These are phyloP conservation scores for Antheraea mylitta DNA, from an alignment of 1,140 invertebrate species.

Conservation along the genomic window DNA sequence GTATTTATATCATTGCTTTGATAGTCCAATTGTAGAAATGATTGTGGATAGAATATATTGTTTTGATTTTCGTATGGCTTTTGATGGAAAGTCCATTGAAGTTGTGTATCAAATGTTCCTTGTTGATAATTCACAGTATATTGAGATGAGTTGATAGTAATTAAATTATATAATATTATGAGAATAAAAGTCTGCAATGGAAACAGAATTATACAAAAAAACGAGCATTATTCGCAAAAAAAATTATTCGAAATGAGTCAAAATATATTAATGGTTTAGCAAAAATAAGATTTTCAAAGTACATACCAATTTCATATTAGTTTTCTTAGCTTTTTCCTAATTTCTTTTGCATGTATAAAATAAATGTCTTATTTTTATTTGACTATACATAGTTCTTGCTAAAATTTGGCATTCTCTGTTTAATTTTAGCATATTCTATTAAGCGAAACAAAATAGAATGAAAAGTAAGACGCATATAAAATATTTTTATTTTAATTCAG, in stretches of 20 bases:
- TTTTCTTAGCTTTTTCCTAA: not conserved
- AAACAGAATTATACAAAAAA: not conserved
- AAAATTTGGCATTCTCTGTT: not conserved
- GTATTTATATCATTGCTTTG: not conserved
- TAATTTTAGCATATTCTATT: too few species aligned
- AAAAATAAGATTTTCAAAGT: not conserved
- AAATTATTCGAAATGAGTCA: not conserved
- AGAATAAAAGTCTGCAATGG: not conserved
- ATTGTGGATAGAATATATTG: not conserved
- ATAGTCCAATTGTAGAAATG: not conserved
- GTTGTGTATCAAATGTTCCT: not conserved
- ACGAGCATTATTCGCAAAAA: not conserved
- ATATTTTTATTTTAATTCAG: not conserved
- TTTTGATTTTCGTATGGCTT: not conserved
- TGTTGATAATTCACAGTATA: conserved; percentile 1
- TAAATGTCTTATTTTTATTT: not conserved
- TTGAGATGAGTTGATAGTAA: not conserved
- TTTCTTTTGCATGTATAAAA: not conserved
- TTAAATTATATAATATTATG: not conserved
- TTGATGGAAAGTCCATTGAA: not conserved
- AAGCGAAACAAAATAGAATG: not conserved
- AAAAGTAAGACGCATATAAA: too few species aligned
- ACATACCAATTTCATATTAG: conserved; percentile 5
- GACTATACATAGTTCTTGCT: not conserved
- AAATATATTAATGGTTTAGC: not conserved